These are phyloP conservation scores for Ispidina lecontei DNA, from an alignment of 2,797 vertebrate species.

Conservation along the genomic window DNA sequence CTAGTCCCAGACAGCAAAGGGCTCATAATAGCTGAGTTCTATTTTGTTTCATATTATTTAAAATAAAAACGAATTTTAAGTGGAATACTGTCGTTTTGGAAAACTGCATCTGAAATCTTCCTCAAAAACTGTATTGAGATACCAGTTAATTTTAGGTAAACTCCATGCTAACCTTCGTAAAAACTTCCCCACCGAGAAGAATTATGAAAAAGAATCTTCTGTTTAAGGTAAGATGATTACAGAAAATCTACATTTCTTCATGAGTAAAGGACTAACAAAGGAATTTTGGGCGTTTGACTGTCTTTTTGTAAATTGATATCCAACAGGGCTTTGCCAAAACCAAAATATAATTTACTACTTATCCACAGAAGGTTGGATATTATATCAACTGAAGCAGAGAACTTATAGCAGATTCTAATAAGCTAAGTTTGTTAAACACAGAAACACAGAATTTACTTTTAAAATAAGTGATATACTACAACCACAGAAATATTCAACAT, in stretches of 20 bases:
- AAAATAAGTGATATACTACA: conserved; percentile 30
- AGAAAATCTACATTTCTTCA: neutral
- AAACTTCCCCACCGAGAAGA: neutral
- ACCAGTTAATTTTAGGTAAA: neutral
- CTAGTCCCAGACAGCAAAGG: neutral
- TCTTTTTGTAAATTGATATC: neutral
- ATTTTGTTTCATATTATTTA: neutral
- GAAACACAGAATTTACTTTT: conserved; percentile 30
- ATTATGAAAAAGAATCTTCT: neutral
- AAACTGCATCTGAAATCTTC: neutral
- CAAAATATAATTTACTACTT: neutral
- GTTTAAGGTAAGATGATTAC: neutral
- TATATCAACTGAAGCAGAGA: neutral
- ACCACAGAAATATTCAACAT: conserved; percentile 38
- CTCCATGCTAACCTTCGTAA: neutral
- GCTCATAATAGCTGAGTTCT: neutral
- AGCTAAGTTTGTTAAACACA: conserved; percentile 1
- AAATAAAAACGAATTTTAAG: neutral
- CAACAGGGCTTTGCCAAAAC: neutral
- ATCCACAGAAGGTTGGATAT: neutral
- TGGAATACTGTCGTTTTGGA: neutral
- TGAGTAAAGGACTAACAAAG: neutral
- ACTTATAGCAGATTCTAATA: neutral
- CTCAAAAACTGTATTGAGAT: neutral
- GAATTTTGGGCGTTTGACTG: neutral